These are phyloP conservation scores for Nebria brevicollis DNA, from an alignment of 2,888 invertebrate genomes.

Conservation along the genomic window DNA sequence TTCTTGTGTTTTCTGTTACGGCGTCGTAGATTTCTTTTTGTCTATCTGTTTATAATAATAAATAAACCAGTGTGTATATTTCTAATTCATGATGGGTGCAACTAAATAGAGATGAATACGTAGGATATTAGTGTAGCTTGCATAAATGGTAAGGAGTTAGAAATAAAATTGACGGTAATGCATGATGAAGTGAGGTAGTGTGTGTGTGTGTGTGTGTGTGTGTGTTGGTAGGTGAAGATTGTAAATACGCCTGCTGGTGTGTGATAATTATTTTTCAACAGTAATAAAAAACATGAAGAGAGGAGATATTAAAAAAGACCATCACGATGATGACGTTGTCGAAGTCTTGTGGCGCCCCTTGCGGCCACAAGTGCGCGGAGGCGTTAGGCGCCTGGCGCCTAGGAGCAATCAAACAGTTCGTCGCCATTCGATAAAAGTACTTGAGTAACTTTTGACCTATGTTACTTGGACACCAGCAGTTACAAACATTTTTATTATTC, in stretches of 20 bases:
- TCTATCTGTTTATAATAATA: not conserved
- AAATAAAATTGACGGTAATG: no score
- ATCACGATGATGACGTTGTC: constrained; percentile 8
- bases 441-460: not conserved
- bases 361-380: not conserved
- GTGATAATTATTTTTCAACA: not conserved
- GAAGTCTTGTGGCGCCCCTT: not conserved
- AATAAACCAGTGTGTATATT: not conserved
- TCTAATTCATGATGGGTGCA: not conserved
- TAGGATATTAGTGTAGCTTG: no score
- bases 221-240: not conserved
- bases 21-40: not conserved
- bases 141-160: no score
- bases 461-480: not conserved
- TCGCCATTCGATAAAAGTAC: not conserved
- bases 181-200: not conserved
- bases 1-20: not conserved
- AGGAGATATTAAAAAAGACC: not conserved
- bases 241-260: constrained; percentile 3
- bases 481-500: not conserved
- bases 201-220: not conserved
- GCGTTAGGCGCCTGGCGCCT: constrained; percentile 29
- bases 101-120: no score
- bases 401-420: not conserved
- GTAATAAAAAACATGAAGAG: not conserved